These are phyloP conservation scores for Drosophila subpulchrella DNA, from an alignment of 1,140 invertebrate genomes.

Conservation along the genomic window DNA sequence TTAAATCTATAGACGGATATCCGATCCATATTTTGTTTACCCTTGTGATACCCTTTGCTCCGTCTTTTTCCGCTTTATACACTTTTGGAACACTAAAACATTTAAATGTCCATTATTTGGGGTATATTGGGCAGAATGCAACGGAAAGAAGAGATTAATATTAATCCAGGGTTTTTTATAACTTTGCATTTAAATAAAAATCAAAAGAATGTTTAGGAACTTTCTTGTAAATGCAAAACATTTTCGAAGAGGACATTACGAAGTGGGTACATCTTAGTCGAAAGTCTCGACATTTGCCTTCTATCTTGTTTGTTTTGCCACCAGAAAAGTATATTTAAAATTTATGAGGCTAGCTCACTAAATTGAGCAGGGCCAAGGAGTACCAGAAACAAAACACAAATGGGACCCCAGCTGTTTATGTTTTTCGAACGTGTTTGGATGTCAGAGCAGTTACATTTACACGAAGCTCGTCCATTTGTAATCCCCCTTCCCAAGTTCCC, in stretches of 20 bases:
- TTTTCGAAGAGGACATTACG: too few species aligned
- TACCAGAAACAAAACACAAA: slow-evolving; percentile 38
- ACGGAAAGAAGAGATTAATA: background rate
- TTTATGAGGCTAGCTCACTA: slow-evolving; percentile 68
- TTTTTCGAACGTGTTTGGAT: slow-evolving; percentile 69
- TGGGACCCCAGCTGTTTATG: slow-evolving; percentile 68
- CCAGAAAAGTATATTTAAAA: slow-evolving; percentile 55
- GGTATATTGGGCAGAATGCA: background rate
- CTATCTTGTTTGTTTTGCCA: background rate
- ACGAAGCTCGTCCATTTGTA: slow-evolving; percentile 56
- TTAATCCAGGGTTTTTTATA: too few species aligned
- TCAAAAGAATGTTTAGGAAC: too few species aligned
- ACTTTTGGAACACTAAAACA: background rate
- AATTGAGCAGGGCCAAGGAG: slow-evolving; percentile 16
- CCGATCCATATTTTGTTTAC: background rate
- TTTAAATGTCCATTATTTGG: background rate
- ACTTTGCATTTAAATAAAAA: too few species aligned
- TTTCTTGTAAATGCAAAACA: too few species aligned
- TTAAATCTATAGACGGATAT: too few species aligned
- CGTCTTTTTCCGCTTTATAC: background rate
- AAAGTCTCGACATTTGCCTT: too few species aligned
- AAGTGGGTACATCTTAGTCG: too few species aligned
- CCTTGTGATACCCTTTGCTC: background rate
- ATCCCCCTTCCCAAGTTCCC: background rate
- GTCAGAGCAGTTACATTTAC: slow-evolving; percentile 49